These are phyloP conservation scores for Pseudochirops cupreus DNA, from an alignment of 2,797 vertebrate genomes.

Conservation along the genomic window DNA sequence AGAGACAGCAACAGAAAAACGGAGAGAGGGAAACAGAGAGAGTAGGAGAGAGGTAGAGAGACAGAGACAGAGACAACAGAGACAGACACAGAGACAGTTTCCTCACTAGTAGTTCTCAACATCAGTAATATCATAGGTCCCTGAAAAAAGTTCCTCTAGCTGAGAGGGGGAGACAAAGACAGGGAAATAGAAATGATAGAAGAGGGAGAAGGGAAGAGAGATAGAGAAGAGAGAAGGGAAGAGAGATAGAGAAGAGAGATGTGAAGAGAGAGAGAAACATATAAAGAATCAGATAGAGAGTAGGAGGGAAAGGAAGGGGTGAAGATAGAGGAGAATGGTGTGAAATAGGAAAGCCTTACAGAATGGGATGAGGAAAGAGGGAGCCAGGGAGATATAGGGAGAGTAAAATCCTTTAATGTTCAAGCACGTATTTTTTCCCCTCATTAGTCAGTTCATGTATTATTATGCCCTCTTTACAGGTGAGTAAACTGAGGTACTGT, in stretches of 20 bases:
- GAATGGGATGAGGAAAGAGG: not conserved
- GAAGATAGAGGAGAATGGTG: not conserved
- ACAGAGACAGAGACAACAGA: too few relatives aligned
- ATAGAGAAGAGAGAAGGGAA: not conserved
- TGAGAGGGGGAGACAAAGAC: not conserved
- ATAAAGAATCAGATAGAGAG: not conserved
- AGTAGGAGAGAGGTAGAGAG: too few relatives aligned
- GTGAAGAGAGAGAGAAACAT: not conserved
- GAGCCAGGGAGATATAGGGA: not conserved
- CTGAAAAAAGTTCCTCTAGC: not conserved
- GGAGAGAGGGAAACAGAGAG: too few relatives aligned
- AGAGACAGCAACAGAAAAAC: too few relatives aligned
- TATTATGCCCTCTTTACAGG: not conserved
- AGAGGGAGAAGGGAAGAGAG: not conserved
- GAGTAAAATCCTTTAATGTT: not conserved
- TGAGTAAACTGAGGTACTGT: not conserved
- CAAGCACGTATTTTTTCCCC: not conserved
- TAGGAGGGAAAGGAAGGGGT: not conserved
- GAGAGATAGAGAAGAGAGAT: not conserved
- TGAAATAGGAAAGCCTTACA: not conserved
- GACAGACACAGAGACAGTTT: not conserved
- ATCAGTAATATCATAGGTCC: not conserved
- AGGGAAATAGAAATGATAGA: not conserved
- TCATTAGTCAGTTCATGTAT: not conserved
- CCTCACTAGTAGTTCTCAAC: not conserved